A percentile compares a stretch with the other conserved stretches of the same genome.
Evolutionary conservation across 2,113 vertebrate genomes (phyloP).

Genomic region (Sprattus sprattus): DNA sequence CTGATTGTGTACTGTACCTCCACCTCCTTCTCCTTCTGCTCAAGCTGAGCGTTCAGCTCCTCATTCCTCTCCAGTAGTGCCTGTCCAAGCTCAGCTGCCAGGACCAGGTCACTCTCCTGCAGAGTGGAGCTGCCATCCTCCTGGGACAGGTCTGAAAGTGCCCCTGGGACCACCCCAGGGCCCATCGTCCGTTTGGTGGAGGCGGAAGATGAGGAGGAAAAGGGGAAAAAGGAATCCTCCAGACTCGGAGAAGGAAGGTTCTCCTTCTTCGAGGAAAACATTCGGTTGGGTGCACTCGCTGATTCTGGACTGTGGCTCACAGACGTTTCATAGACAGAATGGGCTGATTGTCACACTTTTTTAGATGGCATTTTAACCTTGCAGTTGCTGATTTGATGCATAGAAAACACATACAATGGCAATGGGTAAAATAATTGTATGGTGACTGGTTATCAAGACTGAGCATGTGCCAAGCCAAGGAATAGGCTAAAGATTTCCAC

Average conservation of each 20-base stretch:
- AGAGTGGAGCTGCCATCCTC: conserved; percentile 40
- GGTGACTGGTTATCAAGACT: neutral
- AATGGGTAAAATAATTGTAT: neutral
- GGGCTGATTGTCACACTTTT: neutral
- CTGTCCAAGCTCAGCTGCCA: conserved; percentile 76
- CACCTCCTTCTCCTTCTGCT: conserved; percentile 61
- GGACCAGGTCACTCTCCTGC: conserved; percentile 72
- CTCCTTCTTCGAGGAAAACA: conserved; percentile 66
- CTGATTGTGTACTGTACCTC: conserved; percentile 58
- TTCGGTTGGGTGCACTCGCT: conserved; percentile 33
- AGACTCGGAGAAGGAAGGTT: conserved; percentile 68
- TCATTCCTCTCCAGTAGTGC: conserved; percentile 77
- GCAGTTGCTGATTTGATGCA: neutral
- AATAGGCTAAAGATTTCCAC: neutral
- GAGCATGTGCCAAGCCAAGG: neutral
- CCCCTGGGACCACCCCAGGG: conserved; percentile 31
- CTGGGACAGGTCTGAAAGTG: conserved; percentile 55
- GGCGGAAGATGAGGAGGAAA: conserved; percentile 64
- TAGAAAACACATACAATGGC: neutral
- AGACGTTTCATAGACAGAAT: neutral
- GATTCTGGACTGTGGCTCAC: conserved; percentile 35
- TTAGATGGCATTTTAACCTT: neutral
- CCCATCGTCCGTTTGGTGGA: conserved; percentile 38
- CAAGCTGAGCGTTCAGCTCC: conserved; percentile 66
- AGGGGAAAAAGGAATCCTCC: conserved; percentile 76